A percentile compares a stretch with the other conserved stretches of the same genome.
These are phyloP conservation scores for Turritopsis dohrnii DNA, from an alignment of 30 jellyfish, hydroid and myxozoan species.

Conservation along the genomic window DNA sequence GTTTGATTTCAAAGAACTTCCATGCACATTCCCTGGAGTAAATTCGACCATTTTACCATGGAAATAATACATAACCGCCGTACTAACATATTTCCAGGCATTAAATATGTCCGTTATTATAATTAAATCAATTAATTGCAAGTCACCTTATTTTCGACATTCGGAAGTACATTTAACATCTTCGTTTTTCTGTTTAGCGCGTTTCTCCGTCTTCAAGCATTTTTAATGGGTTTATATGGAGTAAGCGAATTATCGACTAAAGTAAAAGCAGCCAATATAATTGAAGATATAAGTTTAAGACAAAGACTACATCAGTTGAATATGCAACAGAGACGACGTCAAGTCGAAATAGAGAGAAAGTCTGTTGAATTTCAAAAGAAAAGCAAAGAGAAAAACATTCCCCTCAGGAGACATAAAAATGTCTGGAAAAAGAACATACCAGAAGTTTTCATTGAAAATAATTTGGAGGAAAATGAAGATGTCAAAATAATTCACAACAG, in stretches of 20 bases:
- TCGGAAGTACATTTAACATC: too few species aligned
- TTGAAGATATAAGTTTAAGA: background rate
- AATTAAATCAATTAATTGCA: too few species aligned
- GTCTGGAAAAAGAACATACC: background rate
- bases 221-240: background rate
- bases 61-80: too few species aligned
- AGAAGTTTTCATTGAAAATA: background rate
- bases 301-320: background rate
- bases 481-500: background rate
- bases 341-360: background rate
- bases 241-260: conserved; percentile 2
- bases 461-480: background rate
- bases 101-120: too few species aligned
- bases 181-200: too few species aligned
- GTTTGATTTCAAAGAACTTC: too few species aligned
- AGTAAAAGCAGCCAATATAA: background rate
- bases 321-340: background rate
- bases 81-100: too few species aligned
- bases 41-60: too few species aligned
- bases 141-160: too few species aligned
- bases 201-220: too few species aligned
- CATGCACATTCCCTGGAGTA: too few species aligned
- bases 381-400: background rate
- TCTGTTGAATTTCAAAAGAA: background rate
- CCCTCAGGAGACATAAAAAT: background rate